Evolutionary conservation across 2,113 vertebrate species (phyloP).

Genomic region (Lycocorax pyrrhopterus): DNA sequence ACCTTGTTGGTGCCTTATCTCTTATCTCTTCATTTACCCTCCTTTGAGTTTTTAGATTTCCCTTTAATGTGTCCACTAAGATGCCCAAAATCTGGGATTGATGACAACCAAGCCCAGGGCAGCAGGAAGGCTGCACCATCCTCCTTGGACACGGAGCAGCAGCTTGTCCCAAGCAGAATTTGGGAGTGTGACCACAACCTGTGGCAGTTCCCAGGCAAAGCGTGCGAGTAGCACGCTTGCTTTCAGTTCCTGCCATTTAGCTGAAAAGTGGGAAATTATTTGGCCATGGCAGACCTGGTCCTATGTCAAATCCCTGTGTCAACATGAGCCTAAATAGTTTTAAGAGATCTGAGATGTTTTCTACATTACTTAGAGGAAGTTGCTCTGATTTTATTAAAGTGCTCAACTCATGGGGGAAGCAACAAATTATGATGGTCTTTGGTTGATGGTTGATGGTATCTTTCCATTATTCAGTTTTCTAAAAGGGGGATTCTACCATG

Average conservation of each 20-base stretch:
- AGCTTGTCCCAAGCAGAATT: not conserved
- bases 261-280: not conserved
- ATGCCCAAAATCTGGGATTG: not conserved
- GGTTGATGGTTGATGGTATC: not conserved
- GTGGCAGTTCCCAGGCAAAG: not conserved
- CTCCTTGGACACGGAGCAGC: not conserved
- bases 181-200: not conserved
- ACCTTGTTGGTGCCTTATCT: not conserved
- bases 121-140: not conserved
- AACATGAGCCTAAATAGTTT: not conserved
- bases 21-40: not conserved
- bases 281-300: not conserved
- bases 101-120: not conserved
- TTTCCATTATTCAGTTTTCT: not conserved
- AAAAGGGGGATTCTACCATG: not conserved
- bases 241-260: not conserved
- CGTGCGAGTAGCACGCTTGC: fast-evolving
- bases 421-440: not conserved
- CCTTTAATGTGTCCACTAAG: not conserved
- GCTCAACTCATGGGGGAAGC: not conserved
- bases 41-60: not conserved
- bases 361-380: not conserved
- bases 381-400: not conserved
- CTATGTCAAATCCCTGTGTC: not conserved
- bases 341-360: not conserved